Evolutionary conservation across 1,140 invertebrate species (phyloP), one percentile per base, ranked within the genome.

Genomic region (Drosophila carrolli): DNA sequence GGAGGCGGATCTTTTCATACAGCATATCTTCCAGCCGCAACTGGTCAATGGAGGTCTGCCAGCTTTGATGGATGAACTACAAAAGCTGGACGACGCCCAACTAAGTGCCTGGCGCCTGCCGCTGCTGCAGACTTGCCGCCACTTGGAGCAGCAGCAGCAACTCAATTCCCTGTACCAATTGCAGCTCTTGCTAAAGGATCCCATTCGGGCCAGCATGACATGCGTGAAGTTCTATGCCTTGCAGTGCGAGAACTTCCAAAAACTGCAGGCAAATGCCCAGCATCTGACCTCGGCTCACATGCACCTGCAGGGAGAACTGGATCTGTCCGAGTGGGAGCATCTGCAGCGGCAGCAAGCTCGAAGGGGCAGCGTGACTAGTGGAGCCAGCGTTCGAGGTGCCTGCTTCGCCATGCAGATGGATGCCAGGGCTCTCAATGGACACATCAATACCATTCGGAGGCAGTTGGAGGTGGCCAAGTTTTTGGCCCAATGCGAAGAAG

Each of bases 381-480:
- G 41, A 13, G 46, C 41, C 1, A 70, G 54, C 5, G 16, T 40
- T 9, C 35, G 47, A 8, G 61, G 50, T 6, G 91, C 72, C 10
- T 93, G 93, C 1, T 92, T 94, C 38, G 91, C 95, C 5, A 95
- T 96, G 93, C 94, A 96, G 86, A 93, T 96, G 86, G 95, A 95
- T 79, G 93, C 94, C 19, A 92, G 92, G 35, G 94, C 95, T 16
- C 94, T 96, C 60, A 95, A 96, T 79, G 95, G 94, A 46, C 94
- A 96, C 61, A 95, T 96, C 41, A 95, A 94, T 54, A 96, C 95
- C 0, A 95, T 96, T 53, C 93, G 93, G 2, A 92, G 94, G 8
- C 96, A 97, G 91, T 94, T 94, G 73, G 95, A 96, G 75, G 92
- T 96, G 7, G 93, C 94, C 0, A 95, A 95, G 70, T 96, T 95